Conservation (phyloP, 2,797 vertebrate species). For the Paedocypris micromegethes region DNA sequence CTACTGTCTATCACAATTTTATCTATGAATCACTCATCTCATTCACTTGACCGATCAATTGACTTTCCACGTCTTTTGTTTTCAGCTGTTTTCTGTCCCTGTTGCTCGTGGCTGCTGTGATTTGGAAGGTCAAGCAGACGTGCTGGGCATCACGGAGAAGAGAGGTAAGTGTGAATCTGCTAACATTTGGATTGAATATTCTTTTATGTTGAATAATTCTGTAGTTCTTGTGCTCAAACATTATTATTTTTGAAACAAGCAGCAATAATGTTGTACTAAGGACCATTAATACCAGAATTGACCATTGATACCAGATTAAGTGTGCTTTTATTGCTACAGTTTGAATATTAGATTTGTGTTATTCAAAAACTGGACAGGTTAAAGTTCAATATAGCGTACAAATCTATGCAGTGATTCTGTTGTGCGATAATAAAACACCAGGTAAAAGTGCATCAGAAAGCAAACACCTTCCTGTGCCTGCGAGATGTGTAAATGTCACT, state of each 20-base stretch:
- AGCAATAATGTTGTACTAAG: too few species aligned
- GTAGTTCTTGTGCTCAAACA: too few species aligned
- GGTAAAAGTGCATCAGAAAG: constrained; percentile 3
- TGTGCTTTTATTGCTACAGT: too few species aligned
- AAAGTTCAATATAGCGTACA: constrained; percentile 23
- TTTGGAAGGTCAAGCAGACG: constrained; percentile 94
- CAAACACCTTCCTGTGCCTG: constrained; percentile 30
- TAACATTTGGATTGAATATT: neutral
- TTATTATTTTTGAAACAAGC: too few species aligned
- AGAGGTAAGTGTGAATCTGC: constrained; percentile 72
- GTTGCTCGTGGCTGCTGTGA: constrained; percentile 85
- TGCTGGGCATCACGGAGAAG: constrained; percentile 88
- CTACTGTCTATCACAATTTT: constrained; percentile 14
- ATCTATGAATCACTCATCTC: constrained; percentile 18
- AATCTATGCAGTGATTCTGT: neutral
- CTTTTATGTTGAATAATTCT: too few species aligned
- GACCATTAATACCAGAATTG: too few species aligned
- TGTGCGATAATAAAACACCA: neutral
- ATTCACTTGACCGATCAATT: constrained; percentile 33
- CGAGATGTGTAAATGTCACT: constrained; percentile 59
- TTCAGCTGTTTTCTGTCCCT: constrained; percentile 89
- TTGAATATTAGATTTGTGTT: too few species aligned
- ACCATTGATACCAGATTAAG: too few species aligned
- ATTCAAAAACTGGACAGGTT: neutral
- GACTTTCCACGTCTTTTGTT: constrained; percentile 30